Base-by-base conservation (phyloP, 2,113 vertebrate genomes). In the Apodemus speciosus region DNA sequence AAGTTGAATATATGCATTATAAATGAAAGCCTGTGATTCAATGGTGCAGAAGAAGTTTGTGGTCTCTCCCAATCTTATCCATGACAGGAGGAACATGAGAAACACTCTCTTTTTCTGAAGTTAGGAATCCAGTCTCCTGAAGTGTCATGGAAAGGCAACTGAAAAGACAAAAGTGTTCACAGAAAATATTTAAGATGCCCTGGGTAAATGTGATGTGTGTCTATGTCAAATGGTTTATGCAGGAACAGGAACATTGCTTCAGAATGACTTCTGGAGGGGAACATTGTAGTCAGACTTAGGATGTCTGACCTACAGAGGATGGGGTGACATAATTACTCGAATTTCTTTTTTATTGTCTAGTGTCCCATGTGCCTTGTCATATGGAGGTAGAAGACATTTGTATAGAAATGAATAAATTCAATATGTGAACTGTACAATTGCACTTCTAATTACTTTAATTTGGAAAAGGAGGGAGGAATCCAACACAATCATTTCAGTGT, bases 351-450 rank as follows among this genome's bases (percentile, higher is more conserved):
- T 72, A 91, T 80, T 96, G 71, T 51, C 16, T 21, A 79, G 0
- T 95, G 71, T 95, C 71, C 96, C 80, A 64, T 91, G n/a, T 46
- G 87, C 58, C 38, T 92, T 94, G 71, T 90, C 85, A 95, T 62
- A 92, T 92, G 85, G 76, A 95, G 93, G 90, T 81, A 58, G 92
- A 21, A 75, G 75, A 94, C 94, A 95, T 96, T 76, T 96, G 0
- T 88, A 35, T 76, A 73, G 64, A 95, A 96, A 93, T 96, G 35
- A 93, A 85, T 94, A 92, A 96, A 90, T 72, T 90, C 88, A 96
- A 88, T 90, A 46, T 92, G 40, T 88, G 60, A 46, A 69, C 40
- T 58, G 2, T 86, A 83, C 83, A 79, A 89, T 84, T 87, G n/a
- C 27, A 89, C 81, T 90, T 80, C 53, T 96, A 94, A 94, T 95